Conservation (phyloP, 2,888 invertebrate species). For the Bursaphelenchus okinawaensis region DNA sequence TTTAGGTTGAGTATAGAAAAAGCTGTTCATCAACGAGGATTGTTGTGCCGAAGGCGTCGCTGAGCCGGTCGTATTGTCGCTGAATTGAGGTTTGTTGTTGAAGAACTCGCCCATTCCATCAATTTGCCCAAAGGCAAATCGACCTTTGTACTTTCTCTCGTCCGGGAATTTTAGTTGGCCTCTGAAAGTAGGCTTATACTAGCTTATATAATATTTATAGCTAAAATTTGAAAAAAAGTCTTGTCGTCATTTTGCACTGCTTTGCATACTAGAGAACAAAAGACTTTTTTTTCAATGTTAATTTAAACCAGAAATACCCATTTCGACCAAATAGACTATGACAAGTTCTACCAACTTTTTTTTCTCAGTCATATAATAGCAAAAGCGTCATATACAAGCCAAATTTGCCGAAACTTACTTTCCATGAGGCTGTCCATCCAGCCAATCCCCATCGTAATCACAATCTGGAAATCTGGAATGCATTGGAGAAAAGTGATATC, state of each 20-base stretch:
- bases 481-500: constrained; percentile 5
- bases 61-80: neutral
- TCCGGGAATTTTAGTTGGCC: constrained; percentile 78
- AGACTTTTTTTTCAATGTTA: too few species aligned
- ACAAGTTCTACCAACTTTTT: too few species aligned
- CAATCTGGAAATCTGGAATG: constrained; percentile 7
- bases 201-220: constrained; percentile 23
- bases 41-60: constrained; percentile 2
- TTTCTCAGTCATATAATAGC: too few species aligned
- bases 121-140: constrained; percentile 71
- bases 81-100: neutral
- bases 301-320: too few species aligned
- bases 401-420: too few species aligned
- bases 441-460: constrained; percentile 73
- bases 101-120: constrained; percentile 20
- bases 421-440: constrained; percentile 77
- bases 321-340: too few species aligned
- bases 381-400: too few species aligned
- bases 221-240: neutral
- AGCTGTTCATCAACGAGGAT: constrained; percentile 24
- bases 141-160: constrained; percentile 74
- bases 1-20: constrained; percentile 21
- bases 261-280: too few species aligned
- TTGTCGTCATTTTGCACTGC: too few species aligned
- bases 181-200: constrained; percentile 37